Conservation (phyloP, 2,888 invertebrate genomes). For the Pegoplata infirma region DNA sequence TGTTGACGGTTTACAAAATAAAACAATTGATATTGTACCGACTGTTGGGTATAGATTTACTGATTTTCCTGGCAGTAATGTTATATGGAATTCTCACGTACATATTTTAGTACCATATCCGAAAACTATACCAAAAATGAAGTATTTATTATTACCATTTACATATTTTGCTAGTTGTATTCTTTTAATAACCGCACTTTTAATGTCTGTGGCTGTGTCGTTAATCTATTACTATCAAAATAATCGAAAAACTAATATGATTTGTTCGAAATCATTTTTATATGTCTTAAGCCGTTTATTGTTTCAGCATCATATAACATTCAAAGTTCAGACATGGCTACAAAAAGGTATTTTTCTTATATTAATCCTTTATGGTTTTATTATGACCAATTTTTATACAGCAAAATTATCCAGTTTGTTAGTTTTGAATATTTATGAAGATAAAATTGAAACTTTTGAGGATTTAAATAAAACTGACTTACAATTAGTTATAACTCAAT, state of each 20-base stretch:
- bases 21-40: neutral
- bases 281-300: conserved; percentile 7
- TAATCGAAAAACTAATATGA: neutral
- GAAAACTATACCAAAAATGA: neutral
- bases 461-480: neutral
- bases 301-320: conserved; percentile 12
- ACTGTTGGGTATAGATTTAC: neutral
- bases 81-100: neutral
- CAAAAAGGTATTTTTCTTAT: neutral
- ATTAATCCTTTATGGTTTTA: conserved; percentile 25
- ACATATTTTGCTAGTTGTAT: neutral
- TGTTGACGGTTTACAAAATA: neutral
- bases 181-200: neutral
- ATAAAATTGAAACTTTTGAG: no score
- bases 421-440: no score
- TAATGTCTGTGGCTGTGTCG: neutral
- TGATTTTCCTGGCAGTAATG: neutral
- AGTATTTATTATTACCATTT: neutral
- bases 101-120: conserved; percentile 25
- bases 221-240: neutral
- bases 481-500: neutral
- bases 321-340: neutral
- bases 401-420: no score
- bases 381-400: neutral
- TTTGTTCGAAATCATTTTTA: conserved; percentile 28